Base-by-base conservation (phyloP, 1,140 invertebrate species). In the Drosophila nebulosa region DNA sequence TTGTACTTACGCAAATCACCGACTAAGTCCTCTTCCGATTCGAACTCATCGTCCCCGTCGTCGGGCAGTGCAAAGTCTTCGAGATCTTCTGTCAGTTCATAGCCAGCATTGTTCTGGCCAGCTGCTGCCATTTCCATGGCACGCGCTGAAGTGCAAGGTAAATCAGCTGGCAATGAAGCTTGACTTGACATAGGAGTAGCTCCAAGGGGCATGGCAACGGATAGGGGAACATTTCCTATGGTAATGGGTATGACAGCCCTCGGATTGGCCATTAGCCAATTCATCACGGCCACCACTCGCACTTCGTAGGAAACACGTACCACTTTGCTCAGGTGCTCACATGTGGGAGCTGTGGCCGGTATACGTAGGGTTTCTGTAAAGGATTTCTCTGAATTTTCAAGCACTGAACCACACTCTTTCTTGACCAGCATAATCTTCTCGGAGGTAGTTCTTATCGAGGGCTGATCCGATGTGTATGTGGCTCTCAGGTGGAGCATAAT, bases 391-490 rank as follows among this genome's bases (percentile, higher is more conserved):
- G 50, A 50, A 2, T 85, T 53, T 30, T 74, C 81, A 1, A 64
- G 14, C 18, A 91, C 90, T 2, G 74, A 56, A 6, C 90, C 79
- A 26, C 79, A 78, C 21, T 88, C 78, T 7, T 79, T 78, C 62
- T 89, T 91, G 10, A 88, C 69, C 55, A 91, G 50, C 63, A 88
- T 60, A 4, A 90, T 79, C 73, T 90, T 91, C 55, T 91, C 90
- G 7, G 80, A 78, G 7, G 74, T 70, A 24, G 75, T 78, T 24
- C 63, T 92, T 9, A 91, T 84, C 5, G 90, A 88, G 5, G 95
- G 95, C 5, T 91, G 93, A 46, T 94, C 93, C 12, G 83, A 79
- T 6, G 72, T 90, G 61, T 90, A 90, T 4, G 71, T 88, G 70
- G 92, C 92, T 57, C 81, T 62, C 63, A 93, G 92, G 52, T 89